Base-by-base conservation (phyloP, 2,888 invertebrate genomes). In the Habrosyne pyritoides region DNA sequence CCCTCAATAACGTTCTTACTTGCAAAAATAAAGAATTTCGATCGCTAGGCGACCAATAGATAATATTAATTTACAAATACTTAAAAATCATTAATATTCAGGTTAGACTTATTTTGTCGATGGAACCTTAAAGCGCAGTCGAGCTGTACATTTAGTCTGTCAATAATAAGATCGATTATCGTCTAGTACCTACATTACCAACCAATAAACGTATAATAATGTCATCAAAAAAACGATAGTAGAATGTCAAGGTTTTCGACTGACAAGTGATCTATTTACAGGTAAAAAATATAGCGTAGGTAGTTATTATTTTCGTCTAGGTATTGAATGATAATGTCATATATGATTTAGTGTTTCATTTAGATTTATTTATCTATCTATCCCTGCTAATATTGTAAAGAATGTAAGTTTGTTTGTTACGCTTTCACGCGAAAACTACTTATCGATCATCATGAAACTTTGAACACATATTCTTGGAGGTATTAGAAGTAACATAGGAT, bases 241-340 rank as follows among this genome's bases (percentile, higher is more conserved):
- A 12, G 72, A 77, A 76, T 75, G 75, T 64, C 77, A 77, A 75
- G 77, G 77, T 55, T 57, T 61, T 56, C 65, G 55, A 61, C 69
- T 21, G 10, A 10, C 66, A 68, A 67, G 65, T 74, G 71, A 64
- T 72, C 72, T 71, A 71, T 65, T 69, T 71, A 65, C 53, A 18
- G 21, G 28, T 50, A 28, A 28, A 50, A 49, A 28, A 50, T 49
- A 28, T 42, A 8, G 18, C 18, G 42, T 42, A 28, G 28, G 50
- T 21, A 30, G 28, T 18, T 50, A 8, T n/a, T 33, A n/a, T 33
- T 50, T 50, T 50, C 30, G 21, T 50, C 6, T 42, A 8, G 8
- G 14, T 14, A 5, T 42, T 2, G 42, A 42, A 2, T 6, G 4
- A 6, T 42, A 18, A 18, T 0, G 42, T 42, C 14, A 42, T 1